Evolutionary conservation across 2,797 vertebrate genomes (phyloP).

Genomic region (Danio aesculapii): DNA sequence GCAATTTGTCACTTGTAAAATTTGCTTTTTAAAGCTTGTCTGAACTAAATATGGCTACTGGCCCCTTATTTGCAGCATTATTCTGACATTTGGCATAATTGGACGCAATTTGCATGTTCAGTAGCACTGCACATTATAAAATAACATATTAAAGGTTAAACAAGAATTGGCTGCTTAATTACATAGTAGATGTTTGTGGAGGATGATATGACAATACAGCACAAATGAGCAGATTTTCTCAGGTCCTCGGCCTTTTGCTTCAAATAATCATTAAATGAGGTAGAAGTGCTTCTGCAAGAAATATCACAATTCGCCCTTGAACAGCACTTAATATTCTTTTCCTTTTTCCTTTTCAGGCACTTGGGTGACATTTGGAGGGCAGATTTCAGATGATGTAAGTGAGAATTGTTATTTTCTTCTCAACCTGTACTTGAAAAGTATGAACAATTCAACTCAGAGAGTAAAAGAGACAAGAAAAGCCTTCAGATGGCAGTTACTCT

Average conservation of each 20-base stretch:
- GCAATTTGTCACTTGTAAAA: neutral
- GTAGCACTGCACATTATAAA: neutral
- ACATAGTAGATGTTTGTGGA: neutral
- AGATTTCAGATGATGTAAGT: conserved; percentile 95
- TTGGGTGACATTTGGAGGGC: conserved; percentile 97
- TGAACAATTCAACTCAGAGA: neutral
- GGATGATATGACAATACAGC: neutral
- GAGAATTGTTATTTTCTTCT: neutral
- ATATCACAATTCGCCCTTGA: neutral
- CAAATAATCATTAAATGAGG: neutral
- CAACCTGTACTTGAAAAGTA: neutral
- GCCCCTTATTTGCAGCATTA: neutral
- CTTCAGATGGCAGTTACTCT: neutral
- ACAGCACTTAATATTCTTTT: neutral
- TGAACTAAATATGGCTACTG: neutral
- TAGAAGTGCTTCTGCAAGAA: neutral
- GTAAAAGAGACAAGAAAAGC: conserved; percentile 9
- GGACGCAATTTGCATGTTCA: neutral
- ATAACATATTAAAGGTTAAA: neutral
- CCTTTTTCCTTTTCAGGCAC: conserved; percentile 80
- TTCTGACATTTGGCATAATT: neutral
- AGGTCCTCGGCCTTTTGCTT: neutral
- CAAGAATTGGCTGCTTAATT: conserved; percentile 7
- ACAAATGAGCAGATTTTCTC: conserved; percentile 5
- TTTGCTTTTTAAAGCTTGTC: neutral